These are phyloP conservation scores for Rhyacichthys aspro DNA, from an alignment of 2,797 vertebrate species.

Conservation along the genomic window DNA sequence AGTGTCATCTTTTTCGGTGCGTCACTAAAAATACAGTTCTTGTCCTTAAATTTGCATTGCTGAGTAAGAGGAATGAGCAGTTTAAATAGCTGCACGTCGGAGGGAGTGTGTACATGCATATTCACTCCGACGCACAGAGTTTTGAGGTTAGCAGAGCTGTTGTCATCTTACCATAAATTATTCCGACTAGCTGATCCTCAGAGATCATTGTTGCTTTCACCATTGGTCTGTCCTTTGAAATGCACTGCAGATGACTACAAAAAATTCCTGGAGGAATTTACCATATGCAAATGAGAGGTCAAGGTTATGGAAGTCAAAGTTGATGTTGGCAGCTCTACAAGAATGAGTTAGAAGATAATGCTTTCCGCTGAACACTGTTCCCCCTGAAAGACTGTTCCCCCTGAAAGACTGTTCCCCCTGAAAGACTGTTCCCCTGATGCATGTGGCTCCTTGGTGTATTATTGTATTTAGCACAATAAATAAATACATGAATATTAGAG, in stretches of 20 bases:
- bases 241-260: slow-evolving; percentile 41
- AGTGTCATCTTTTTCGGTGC: slow-evolving; percentile 38
- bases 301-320: slow-evolving; percentile 58
- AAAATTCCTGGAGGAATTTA: slow-evolving; percentile 58
- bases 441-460: slow-evolving; percentile 14
- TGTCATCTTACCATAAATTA: slow-evolving; percentile 38
- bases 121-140: neutral
- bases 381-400: neutral
- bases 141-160: slow-evolving; percentile 13
- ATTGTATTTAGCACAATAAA: too few relatives aligned
- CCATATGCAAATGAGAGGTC: slow-evolving; percentile 61
- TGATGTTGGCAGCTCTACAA: slow-evolving; percentile 51
- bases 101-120: neutral
- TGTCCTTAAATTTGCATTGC: slow-evolving; percentile 35
- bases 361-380: slow-evolving; percentile 11
- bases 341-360: slow-evolving; percentile 54
- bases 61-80: neutral
- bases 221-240: slow-evolving; percentile 41
- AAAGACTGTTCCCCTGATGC: slow-evolving; percentile 12
- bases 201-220: slow-evolving; percentile 24
- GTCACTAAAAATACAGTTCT: slow-evolving; percentile 13
- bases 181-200: slow-evolving; percentile 17
- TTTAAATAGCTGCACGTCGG: neutral
- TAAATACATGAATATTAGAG: too few relatives aligned
- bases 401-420: slow-evolving; percentile 15